These are phyloP conservation scores for Heptranchias perlo DNA, from an alignment of 2,113 vertebrate genomes.

Conservation along the genomic window DNA sequence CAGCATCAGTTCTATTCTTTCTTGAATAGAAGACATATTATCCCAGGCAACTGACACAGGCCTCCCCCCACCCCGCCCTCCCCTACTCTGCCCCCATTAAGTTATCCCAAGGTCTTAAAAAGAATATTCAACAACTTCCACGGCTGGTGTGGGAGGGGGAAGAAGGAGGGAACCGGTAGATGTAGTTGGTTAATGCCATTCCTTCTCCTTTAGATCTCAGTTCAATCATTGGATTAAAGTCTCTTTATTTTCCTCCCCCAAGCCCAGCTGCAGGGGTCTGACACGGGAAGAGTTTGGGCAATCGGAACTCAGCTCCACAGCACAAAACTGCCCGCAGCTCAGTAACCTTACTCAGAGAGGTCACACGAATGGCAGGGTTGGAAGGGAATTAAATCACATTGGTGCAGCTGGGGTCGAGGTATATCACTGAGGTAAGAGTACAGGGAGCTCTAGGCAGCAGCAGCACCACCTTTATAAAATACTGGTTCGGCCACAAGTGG, in stretches of 20 bases:
- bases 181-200: background rate
- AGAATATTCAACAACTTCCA: background rate
- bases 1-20: background rate
- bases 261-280: background rate
- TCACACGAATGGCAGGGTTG: background rate
- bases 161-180: no score
- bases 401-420: background rate
- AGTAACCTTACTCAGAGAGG: background rate
- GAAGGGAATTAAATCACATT: background rate
- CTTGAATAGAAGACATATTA: no score
- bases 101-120: no score
- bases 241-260: background rate
- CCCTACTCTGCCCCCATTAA: no score
- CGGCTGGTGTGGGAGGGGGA: background rate
- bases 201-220: background rate
- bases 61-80: no score
- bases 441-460: background rate
- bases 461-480: no score
- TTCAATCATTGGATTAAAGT: background rate
- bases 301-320: background rate
- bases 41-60: background rate
- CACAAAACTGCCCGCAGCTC: background rate
- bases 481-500: no score
- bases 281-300: background rate
- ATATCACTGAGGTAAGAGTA: background rate